Evolutionary conservation across 2,888 invertebrate species (phyloP).

Genomic region (Napeogenes sylphis): DNA sequence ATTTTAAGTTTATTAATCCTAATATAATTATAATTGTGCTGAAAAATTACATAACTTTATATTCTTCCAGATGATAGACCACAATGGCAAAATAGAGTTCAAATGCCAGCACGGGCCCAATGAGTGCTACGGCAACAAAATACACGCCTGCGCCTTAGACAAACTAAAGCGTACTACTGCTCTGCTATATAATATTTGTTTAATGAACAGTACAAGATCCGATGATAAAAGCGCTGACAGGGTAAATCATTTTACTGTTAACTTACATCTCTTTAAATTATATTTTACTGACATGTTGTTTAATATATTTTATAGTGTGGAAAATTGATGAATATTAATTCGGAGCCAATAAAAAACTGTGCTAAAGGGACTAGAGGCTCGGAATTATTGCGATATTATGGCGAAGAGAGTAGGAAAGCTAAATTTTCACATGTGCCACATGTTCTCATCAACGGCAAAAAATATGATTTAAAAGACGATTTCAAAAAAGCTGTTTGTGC

Average conservation of each 20-base stretch:
- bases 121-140: constrained; percentile 88
- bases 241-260: constrained; percentile 15
- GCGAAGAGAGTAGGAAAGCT: constrained; percentile 29
- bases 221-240: constrained; percentile 32
- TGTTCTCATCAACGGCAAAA: constrained; percentile 28
- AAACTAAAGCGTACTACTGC: constrained; percentile 75
- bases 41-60: background rate
- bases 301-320: background rate
- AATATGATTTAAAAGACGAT: background rate
- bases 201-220: constrained; percentile 68
- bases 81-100: constrained; percentile 58
- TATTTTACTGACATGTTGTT: background rate
- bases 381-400: constrained; percentile 29
- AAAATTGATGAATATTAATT: constrained; percentile 16
- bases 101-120: constrained; percentile 84
- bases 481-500: background rate
- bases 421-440: constrained; percentile 29
- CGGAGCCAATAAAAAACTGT: constrained; percentile 68
- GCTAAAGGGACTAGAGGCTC: constrained; percentile 58
- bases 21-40: background rate
- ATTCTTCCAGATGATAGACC: constrained; percentile 37
- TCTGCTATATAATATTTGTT: constrained; percentile 82
- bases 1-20: too few relatives aligned
- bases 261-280: too few relatives aligned
- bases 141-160: constrained; percentile 86